Base-by-base conservation (phyloP, 2,888 invertebrate species). In the Dysmachus trigonus region DNA sequence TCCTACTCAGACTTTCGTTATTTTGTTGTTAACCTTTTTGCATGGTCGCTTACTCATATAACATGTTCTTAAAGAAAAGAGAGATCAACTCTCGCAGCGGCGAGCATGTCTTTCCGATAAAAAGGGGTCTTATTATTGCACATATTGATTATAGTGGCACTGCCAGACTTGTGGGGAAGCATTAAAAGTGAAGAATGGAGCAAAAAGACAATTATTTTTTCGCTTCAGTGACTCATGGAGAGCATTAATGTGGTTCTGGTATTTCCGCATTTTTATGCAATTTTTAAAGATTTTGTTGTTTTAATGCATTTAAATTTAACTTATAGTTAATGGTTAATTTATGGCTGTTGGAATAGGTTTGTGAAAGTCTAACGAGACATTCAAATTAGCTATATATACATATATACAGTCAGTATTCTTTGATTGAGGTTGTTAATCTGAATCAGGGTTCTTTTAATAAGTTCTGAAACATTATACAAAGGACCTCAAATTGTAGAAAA, bases 21-120 rank as follows among this genome's bases (percentile, higher is more conserved):
- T 87, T 83, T 87, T 86, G 87, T 85, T 87, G 87, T 87, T 87
- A 87, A 87, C 87, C 87, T 87, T 87, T 87, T 86, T 87, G 87
- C 87, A 87, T 85, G 85, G 86, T 53, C 83, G 87, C 38, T 86
- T 76, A 81, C 76, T 87, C 83, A 82, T 83, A 83, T 71, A 73
- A 53, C 71, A 85, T 85, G 86, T 86, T 86, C 71, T 84, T n/a
- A 15, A 41, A 18, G 71, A 71, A 84, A 35, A 33, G 74, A 86
- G 41, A 79, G 71, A 71, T 72, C 81, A 30, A n/a, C 81, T 73
- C 86, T 74, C 86, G 27, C 41, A 53, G 47, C 41, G 62, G 15
- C 81, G 73, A 73, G 47, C 73, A 33, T 74, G 73, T 73, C 15
- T 73, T 47, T 51, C 35, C 51, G 76, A 76, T 76, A 74, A 74